Base-by-base conservation (phyloP, 2,797 vertebrate species). In the Telmatherina bonti region DNA sequence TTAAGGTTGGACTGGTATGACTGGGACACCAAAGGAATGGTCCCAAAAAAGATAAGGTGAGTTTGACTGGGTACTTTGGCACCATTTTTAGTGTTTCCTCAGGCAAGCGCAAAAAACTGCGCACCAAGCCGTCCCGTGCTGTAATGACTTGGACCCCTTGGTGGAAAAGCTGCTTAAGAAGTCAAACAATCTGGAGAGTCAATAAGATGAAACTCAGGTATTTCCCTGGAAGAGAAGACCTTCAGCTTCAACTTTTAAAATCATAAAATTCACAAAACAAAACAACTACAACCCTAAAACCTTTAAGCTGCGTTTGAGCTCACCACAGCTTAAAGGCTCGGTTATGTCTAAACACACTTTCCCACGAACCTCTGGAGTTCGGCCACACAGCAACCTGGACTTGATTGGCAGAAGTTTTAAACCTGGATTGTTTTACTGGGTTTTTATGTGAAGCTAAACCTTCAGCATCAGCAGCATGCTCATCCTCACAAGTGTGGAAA, bases 361-460 rank as follows among this genome's bases (percentile, higher is more conserved):
- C 35, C 22, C 15, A 43, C n/a, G 24, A 20, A 62, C 36, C n/a
- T 49, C 29, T 58, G 16, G 1, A 24, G 8, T 62, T 4, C 1
- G 5, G 11, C 52, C 49, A 59, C 20, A 11, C 18, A 52, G 49
- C 33, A 20, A 47, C 33, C 9, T 61, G 11, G 15, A 22, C 67
- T 30, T 52, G 16, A 60, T 61, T 61, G 62, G 33, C 8, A 58
- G 18, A 51, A 10, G 29, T 51, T 67, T 47, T 52, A 20, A 62
- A 20, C 29, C 31, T 31, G 43, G 57, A 30, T 15, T 2, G 15
- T 24, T 20, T 53, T 24, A 18, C 27, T 29, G 16, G 15, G 26
- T 57, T 41, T 36, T 31, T 1, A 31, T 16, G 29, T 35, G 45
- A 41, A n/a, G n/a, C n/a, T n/a, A n/a, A 30, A 16, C n/a, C 27